A percentile compares a stretch with the other conserved stretches of the same genome.
These are phyloP conservation scores for Spisula subtruncata DNA, from an alignment of 2,888 invertebrate species.

Conservation along the genomic window DNA sequence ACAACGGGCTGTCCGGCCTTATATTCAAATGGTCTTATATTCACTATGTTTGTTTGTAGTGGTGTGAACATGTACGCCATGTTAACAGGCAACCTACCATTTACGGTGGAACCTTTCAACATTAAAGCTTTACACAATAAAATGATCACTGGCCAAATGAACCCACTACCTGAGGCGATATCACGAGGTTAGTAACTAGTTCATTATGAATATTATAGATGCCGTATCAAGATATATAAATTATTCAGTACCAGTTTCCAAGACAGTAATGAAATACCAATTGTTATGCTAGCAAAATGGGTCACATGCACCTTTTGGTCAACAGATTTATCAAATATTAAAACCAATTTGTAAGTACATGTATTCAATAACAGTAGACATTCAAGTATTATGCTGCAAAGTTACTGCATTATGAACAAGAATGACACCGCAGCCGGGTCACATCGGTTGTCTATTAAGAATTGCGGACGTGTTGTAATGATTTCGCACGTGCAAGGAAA, in stretches of 20 bases:
- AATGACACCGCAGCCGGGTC: too few species aligned
- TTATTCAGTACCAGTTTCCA: not conserved
- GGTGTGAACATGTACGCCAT: constrained; percentile 88
- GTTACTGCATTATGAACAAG: too few species aligned
- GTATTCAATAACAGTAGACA: too few species aligned
- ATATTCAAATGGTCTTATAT: too few species aligned
- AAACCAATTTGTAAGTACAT: too few species aligned
- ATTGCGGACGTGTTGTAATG: too few species aligned
- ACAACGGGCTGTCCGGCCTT: too few species aligned
- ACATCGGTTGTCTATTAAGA: too few species aligned
- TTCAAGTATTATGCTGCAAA: too few species aligned
- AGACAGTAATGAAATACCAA: not conserved
- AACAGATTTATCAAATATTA: too few species aligned
- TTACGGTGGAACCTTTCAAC: constrained; percentile 87
- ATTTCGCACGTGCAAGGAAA: too few species aligned
- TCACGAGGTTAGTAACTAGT: constrained; percentile 77
- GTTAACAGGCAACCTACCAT: constrained; percentile 87
- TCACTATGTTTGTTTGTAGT: constrained; percentile 79
- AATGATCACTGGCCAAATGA: constrained; percentile 86
- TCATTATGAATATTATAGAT: not conserved
- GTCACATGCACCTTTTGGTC: not conserved
- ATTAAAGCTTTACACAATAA: constrained; percentile 86
- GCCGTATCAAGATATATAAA: not conserved
- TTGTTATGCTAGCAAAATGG: not conserved
- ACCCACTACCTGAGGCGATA: constrained; percentile 83